These are phyloP conservation scores for human DNA, from an alignment of 2,113 vertebrate genomes.

Conservation along the genomic window GRCh38 chr7:152207501-152208000, in stretches of 20 bases:
- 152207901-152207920: neutral
- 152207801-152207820: neutral
- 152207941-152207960: neutral
- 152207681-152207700: neutral
- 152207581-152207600: rapidly evolving
- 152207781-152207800: neutral
- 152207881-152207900: neutral
- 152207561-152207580: neutral
- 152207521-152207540: rapidly evolving
- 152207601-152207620: rapidly evolving
- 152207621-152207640: rapidly evolving
- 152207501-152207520: neutral
- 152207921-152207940: neutral
- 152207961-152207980: neutral
- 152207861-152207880: neutral
- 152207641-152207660: neutral
- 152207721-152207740: neutral
- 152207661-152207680: no score
- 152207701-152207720: neutral
- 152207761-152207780: neutral
- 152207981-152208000: neutral
- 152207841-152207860: neutral
- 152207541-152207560: rapidly evolving
- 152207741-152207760: neutral
- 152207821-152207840: neutral